phyloP scores from a whole-genome alignment of 2,797 vertebrate species.

The Heliangelus exortis region DNA sequence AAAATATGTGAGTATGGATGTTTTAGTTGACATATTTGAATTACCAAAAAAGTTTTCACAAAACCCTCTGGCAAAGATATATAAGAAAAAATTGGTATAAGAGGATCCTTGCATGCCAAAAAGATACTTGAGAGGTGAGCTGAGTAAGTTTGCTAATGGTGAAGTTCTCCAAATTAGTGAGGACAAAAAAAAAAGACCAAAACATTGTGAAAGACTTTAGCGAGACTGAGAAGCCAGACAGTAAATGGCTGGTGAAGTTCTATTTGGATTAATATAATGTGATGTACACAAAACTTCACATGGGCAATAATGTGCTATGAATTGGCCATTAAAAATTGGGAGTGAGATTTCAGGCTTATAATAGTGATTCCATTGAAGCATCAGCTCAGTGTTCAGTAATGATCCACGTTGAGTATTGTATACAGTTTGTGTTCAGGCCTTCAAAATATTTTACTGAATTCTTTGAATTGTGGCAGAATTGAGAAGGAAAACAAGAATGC shows the following conservation, averaged over 20 bases:
- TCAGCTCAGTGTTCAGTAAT: not conserved
- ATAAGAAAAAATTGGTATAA: not conserved
- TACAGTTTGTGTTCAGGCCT: not conserved
- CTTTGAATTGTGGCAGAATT: not conserved
- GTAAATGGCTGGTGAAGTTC: not conserved
- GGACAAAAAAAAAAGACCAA: not conserved
- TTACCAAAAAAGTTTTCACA: not conserved
- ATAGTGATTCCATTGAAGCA: not conserved
- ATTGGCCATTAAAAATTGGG: not conserved
- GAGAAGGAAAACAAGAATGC: not conserved
- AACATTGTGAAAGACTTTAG: not conserved
- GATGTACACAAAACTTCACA: not conserved
- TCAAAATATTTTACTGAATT: not conserved
- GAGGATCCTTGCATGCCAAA: not conserved
- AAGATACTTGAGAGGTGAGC: not conserved
- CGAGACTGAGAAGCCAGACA: not conserved
- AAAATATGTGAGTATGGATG: not conserved
- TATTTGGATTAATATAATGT: not conserved
- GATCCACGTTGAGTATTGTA: not conserved
- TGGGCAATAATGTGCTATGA: not conserved
- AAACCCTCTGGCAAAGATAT: not conserved
- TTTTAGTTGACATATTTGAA: not conserved
- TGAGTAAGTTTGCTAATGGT: not conserved
- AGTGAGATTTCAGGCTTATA: not conserved
- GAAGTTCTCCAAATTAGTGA: not conserved